Base-by-base conservation (phyloP, 2,888 invertebrate genomes). In the Scrobipalpa atriplicella region DNA sequence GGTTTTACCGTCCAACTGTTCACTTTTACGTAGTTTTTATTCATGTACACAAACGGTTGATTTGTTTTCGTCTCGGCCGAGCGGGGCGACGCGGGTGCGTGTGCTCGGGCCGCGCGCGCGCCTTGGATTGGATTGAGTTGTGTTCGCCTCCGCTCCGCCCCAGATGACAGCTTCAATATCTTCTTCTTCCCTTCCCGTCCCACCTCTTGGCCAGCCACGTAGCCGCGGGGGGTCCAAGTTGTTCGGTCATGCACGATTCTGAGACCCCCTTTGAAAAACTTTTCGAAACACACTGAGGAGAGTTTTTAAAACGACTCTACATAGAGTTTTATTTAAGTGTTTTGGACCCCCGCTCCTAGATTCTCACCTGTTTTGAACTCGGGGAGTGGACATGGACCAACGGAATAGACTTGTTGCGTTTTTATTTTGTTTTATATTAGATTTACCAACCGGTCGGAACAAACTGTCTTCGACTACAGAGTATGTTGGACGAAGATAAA, bases 341-440 rank as follows among this genome's bases (percentile, higher is more conserved):
- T 51, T 52, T 36, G 13, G 52, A 51, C 51, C 51, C 38, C 63
- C 38, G 10, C n/a, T 18, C 56, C 64, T 56, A 41, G 19, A 13
- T 64, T 21, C 64, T 9, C 16, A n/a, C 56, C 64, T 64, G 56
- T 56, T 63, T 29, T 19, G 39, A 52, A 19, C 43, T 64, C 36
- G 29, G 21, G 38, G 21, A 75, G 19, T 77, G 79, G 79, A 76
- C 79, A 76, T 74, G 75, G 71, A 70, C 75, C 78, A 73, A 82
- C 80, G 79, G 84, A 88, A 89, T 87, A 88, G 85, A 86, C 84
- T 85, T 86, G 84, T 87, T 83, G 82, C 80, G 77, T 80, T 88
- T 85, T 87, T 83, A 80, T 86, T 86, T 87, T 80, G 79, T 85
- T 86, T 84, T 84, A 78, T 78, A 78, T 78, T 78, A 75, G 74